Percentiles rank a stretch among this genome's conserved stretches.
Conservation (phyloP, 2,888 invertebrate genomes). For the Chromoteleia sp. region DNA sequence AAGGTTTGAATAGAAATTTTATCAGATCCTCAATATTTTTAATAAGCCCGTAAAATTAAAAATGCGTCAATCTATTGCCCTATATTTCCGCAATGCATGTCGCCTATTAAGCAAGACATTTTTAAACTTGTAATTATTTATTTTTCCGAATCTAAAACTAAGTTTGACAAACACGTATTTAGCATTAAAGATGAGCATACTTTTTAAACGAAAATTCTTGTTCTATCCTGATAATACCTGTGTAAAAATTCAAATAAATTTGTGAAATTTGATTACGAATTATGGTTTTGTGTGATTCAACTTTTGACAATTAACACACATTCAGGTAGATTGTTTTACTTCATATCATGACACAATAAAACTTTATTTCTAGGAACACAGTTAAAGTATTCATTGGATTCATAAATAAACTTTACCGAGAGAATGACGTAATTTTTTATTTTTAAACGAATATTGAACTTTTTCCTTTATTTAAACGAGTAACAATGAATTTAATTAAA, state of each 20-base stretch:
- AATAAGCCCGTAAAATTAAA: conserved; percentile 22
- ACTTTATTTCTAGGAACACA: conserved; percentile 4
- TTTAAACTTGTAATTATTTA: conserved; percentile 26
- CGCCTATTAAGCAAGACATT: conserved; percentile 36
- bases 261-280: conserved; percentile 56
- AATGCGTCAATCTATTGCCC: background rate
- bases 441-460: too few species aligned
- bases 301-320: conserved; percentile 26
- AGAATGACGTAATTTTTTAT: conserved; percentile 26
- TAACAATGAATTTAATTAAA: too few species aligned
- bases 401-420: conserved; percentile 3
- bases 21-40: conserved; percentile 1
- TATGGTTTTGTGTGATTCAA: conserved; percentile 38
- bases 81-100: conserved; percentile 49
- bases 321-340: conserved; percentile 1
- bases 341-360: conserved; percentile 1
- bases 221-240: conserved; percentile 49
- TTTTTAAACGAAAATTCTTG: conserved; percentile 54
- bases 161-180: conserved; percentile 47
- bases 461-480: too few species aligned
- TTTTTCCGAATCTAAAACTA: conserved; percentile 32
- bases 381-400: conserved; percentile 8
- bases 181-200: conserved; percentile 45
- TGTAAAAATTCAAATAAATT: conserved; percentile 57
- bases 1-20: conserved; percentile 19